Evolutionary conservation across 1,140 invertebrate species (phyloP), one percentile per base, ranked within the genome.

Genomic region (Drepana arcuata): DNA sequence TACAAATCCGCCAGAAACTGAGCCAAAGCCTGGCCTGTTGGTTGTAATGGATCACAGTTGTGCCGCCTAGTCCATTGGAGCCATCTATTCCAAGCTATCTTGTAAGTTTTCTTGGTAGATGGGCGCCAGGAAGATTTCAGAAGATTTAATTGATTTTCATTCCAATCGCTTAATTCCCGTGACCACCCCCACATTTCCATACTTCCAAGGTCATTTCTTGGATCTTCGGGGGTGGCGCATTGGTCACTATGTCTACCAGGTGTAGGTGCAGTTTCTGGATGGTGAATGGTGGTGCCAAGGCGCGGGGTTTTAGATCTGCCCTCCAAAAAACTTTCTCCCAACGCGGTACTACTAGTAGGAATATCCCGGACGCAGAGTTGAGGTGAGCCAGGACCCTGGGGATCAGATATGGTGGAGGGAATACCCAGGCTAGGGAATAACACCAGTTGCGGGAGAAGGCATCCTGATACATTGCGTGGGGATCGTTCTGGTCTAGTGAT

Each of bases 391-490:
- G 30, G 4, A 62, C 48, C 3, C 15, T 33, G 1, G 54, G 50
- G 1, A 63, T 50, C 18, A 58, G 32, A 9, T 34, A 35, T 2
- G 59, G 59, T 6, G 63, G 63, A 4, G 72, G 69, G 24, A 77
- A 77, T 15, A 71, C n/a, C 57, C 67, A 73, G 0, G 40, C 66
- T 16, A 72, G 58, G 2, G 16, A 34, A 54, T 40, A 71, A n/a
- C 48, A 9, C 67, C 72, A 77, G 1, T 6, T 26, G 10, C 14
- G 48, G 34, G 47, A 40, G 52, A 75, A 69, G 1, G 61, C 65
- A 24, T 68, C 52, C 35, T 47, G 47, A 34, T 10, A 35, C 16
- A 35, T 7, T 1, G 34, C 34, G 26, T 26, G 23, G 3, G 6
- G 34, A 14, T 35, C 34, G 10, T 16, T 27, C 15, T 27, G 10